A percentile compares a stretch with the other conserved stretches of the same genome.
These are phyloP conservation scores for Osmerus mordax DNA, from an alignment of 2,113 vertebrate genomes.

Conservation along the genomic window DNA sequence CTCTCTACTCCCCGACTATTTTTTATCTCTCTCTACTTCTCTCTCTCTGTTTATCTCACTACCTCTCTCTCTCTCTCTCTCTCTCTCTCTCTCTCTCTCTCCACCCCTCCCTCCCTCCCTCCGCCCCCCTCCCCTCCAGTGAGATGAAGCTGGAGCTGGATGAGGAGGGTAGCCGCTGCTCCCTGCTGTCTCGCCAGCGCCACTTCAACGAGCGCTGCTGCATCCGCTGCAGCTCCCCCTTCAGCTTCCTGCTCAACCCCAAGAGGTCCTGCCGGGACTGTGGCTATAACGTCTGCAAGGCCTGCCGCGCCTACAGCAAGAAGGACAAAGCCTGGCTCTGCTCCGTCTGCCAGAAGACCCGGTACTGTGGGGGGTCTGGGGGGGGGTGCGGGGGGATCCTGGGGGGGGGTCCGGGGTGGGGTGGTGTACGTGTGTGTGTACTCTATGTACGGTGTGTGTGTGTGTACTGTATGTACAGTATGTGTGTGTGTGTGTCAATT, in stretches of 20 bases:
- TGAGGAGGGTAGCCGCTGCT: constrained; percentile 88
- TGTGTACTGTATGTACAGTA: background rate
- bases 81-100: background rate
- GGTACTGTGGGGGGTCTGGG: constrained; percentile 40
- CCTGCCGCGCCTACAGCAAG: constrained; percentile 84
- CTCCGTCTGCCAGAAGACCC: constrained; percentile 85
- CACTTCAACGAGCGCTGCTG: constrained; percentile 92
- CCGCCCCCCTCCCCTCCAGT: constrained; percentile 60
- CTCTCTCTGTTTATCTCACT: constrained; percentile 6
- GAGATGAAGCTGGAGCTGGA: constrained; percentile 91
- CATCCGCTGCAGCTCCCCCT: constrained; percentile 91
- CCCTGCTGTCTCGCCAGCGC: constrained; percentile 84
- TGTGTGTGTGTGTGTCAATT: background rate
- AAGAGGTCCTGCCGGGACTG: constrained; percentile 84
- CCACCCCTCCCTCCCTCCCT: background rate
- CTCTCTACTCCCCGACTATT: too few species aligned
- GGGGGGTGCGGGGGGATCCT: background rate
- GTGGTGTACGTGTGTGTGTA: background rate
- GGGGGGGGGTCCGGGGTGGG: background rate
- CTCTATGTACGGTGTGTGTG: background rate
- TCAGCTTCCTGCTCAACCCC: constrained; percentile 91
- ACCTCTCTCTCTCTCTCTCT: background rate
- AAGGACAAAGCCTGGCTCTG: constrained; percentile 87
- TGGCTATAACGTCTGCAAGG: constrained; percentile 88
- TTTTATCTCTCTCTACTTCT: background rate